phyloP scores from a whole-genome alignment of 2,888 invertebrate genomes.

The Steinernema hermaphroditum region DNA sequence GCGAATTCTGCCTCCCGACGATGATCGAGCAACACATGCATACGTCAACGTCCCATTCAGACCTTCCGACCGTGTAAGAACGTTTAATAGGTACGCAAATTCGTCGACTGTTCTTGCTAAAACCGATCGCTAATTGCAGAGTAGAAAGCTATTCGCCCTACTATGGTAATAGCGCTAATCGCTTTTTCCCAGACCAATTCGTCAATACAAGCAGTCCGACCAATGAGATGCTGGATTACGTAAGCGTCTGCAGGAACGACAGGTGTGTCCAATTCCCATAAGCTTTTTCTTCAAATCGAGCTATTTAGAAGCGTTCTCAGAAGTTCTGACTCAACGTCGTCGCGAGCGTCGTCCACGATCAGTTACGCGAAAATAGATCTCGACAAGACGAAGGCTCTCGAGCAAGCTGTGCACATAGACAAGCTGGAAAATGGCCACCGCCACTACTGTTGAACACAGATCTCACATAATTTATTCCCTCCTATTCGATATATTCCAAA shows the following conservation, averaged over 20 bases:
- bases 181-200: background rate
- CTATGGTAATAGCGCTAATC: background rate
- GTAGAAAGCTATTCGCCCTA: background rate
- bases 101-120: background rate
- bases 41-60: background rate
- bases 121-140: background rate
- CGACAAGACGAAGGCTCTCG: slow-evolving; percentile 35
- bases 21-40: background rate
- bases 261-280: too few species aligned
- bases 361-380: slow-evolving; percentile 35
- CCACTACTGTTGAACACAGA: background rate
- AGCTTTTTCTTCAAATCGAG: too few species aligned
- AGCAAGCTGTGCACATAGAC: slow-evolving; percentile 33
- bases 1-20: slow-evolving; percentile 10
- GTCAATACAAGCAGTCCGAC: background rate
- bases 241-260: background rate
- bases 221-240: background rate
- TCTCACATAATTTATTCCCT: background rate
- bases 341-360: slow-evolving; percentile 32
- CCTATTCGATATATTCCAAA: background rate
- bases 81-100: background rate
- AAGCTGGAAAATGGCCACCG: slow-evolving; percentile 27
- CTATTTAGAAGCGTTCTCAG: background rate
- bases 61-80: background rate
- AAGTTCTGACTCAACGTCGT: slow-evolving; percentile 36